Base-by-base conservation (phyloP, 2,113 vertebrate genomes). In the Corvus moneduloides region DNA sequence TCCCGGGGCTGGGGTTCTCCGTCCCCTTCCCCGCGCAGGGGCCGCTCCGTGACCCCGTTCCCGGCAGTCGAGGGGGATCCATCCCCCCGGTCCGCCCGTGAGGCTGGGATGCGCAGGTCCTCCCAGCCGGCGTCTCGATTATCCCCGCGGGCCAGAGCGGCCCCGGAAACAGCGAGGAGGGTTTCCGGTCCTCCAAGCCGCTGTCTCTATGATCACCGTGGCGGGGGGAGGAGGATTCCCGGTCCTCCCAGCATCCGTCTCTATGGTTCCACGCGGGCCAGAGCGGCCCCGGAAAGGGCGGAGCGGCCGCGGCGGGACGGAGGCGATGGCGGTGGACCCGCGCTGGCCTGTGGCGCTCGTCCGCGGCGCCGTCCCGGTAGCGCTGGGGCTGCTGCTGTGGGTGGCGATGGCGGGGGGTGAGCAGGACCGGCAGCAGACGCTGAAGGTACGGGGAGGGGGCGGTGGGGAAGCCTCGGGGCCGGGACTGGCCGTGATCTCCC, bases 41-140 rank as follows among this genome's bases (percentile, higher is more conserved):
- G 19, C 11, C 3, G 11, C 12, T 19, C 28, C 7, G 28, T 4
- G 18, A 1, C 8, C 6, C 1, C 23, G 6, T 1, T 19, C 14
- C 8, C 4, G 4, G 1, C 6, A 1, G 0, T 16, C 5, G 7
- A 1, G 21, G 15, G 7, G 7, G 6, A 1, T 10, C 5, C 44
- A 12, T 19, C 1, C 44, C 11, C 9, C 30, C 11, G 4, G 16
- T 15, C 30, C 12, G 9, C 24, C 19, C 9, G 1, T 9, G 12
- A 9, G 27, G 24, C 2, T 2, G 4, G 2, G 7, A 1, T 1
- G 7, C 3, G 9, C 8, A 0, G 10, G 19, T 74, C 30, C 16
- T 41, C 24, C 28, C 1, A 1, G 23, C 1, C 1, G 8, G 3
- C 17, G 1, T 59, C 32, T 52, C 39, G 8, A 4, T 46, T 27